Conservation (phyloP, 2,113 vertebrate genomes). For the Neogobius melanostomus region DNA sequence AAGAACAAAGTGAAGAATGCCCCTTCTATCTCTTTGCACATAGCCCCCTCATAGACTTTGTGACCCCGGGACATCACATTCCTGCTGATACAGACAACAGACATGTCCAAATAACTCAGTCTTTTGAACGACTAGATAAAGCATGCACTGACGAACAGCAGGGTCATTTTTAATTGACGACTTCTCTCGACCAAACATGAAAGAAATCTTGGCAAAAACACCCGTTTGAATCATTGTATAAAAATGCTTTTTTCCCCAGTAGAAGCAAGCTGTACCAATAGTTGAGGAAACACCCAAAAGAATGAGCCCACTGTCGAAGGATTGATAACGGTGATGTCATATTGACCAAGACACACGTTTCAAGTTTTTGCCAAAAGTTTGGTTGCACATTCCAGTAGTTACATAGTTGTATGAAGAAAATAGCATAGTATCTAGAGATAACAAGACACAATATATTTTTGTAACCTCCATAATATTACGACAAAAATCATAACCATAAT, state of each 20-base stretch:
- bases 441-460: no score
- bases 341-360: no score
- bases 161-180: constrained; percentile 2
- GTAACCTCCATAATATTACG: no score
- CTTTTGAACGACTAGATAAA: constrained; percentile 25
- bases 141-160: constrained; percentile 15
- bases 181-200: neutral
- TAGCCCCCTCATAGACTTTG: constrained; percentile 29
- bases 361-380: no score
- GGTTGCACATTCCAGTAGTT: no score
- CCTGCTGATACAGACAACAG: constrained; percentile 30
- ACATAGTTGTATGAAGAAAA: no score
- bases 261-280: neutral
- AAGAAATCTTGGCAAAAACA: neutral
- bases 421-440: no score
- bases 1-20: constrained; percentile 61
- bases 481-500: no score
- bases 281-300: no score
- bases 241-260: neutral
- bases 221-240: neutral
- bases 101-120: constrained; percentile 27
- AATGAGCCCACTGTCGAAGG: no score
- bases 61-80: constrained; percentile 54
- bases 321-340: no score
- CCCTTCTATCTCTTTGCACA: constrained; percentile 20